phyloP scores from a whole-genome alignment of 37 sponge, comb jelly and placozoan genomes.

The Haliclona indistincta region DNA sequence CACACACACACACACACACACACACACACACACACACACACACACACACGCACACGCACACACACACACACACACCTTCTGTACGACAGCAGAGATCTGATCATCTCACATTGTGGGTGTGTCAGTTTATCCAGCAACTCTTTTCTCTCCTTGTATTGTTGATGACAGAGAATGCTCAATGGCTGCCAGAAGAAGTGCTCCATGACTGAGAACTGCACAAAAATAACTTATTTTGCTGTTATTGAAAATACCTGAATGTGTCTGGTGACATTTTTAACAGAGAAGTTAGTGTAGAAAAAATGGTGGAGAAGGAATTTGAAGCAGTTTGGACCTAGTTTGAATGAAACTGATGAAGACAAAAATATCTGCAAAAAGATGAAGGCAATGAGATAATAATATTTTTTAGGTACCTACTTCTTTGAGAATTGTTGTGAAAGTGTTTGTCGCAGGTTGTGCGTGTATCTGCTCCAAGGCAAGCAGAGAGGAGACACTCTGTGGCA shows the following conservation, averaged over 20 bases:
- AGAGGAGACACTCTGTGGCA: slow-evolving; percentile 48
- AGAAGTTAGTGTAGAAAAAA: slow-evolving; percentile 59
- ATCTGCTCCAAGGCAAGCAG: slow-evolving; percentile 53
- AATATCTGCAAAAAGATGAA: slow-evolving; percentile 34
- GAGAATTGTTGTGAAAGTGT: slow-evolving; percentile 36
- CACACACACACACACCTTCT: too few species aligned
- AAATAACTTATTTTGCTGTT: background rate
- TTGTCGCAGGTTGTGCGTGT: slow-evolving; percentile 36
- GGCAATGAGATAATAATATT: background rate
- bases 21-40: too few species aligned
- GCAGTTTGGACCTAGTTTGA: slow-evolving; percentile 40
- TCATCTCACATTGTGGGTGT: slow-evolving; percentile 49
- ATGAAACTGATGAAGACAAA: slow-evolving; percentile 20
- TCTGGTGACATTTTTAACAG: slow-evolving; percentile 26
- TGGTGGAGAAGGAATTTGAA: slow-evolving; percentile 54
- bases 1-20: too few species aligned
- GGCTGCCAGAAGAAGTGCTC: slow-evolving; percentile 83
- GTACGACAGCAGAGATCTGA: slow-evolving; percentile 63
- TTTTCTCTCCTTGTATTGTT: too few species aligned
- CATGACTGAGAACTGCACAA: slow-evolving; percentile 14
- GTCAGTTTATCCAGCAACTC: slow-evolving; percentile 6
- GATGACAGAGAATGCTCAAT: slow-evolving; percentile 62
- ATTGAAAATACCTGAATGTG: slow-evolving; percentile 38
- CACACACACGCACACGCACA: too few species aligned
- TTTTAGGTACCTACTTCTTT: slow-evolving; percentile 22